Evolutionary conservation across 2,888 invertebrate species (phyloP).

Genomic region (Drosophila fulvimacula): DNA sequence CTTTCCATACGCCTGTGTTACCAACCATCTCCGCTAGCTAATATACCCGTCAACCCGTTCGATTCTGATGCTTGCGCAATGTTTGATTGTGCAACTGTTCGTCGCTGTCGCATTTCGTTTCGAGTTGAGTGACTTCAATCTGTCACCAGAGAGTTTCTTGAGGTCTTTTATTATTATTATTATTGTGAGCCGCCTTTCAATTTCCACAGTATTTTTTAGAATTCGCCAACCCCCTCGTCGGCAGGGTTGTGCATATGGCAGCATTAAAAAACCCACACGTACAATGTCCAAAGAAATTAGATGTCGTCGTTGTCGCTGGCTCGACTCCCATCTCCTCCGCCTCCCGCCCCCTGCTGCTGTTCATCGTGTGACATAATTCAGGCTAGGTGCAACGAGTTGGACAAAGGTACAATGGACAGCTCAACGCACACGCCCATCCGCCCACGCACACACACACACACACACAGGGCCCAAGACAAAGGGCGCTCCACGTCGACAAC

Average conservation of each 20-base stretch:
- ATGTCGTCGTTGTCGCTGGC: constrained; percentile 53
- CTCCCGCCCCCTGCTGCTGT: background rate
- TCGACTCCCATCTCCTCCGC: background rate
- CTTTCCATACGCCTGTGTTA: background rate
- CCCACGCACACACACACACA: constrained; percentile 14
- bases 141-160: constrained; percentile 78
- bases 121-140: constrained; percentile 84
- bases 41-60: constrained; percentile 16
- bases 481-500: constrained; percentile 50
- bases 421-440: constrained; percentile 51
- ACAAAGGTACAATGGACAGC: constrained; percentile 70
- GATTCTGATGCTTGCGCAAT: constrained; percentile 32
- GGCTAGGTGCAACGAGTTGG: constrained; percentile 68
- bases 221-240: constrained; percentile 61
- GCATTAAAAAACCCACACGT: constrained; percentile 83
- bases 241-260: constrained; percentile 84
- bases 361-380: constrained; percentile 79
- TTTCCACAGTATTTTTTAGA: constrained; percentile 42
- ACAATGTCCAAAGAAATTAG: constrained; percentile 80
- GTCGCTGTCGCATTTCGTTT: constrained; percentile 83
- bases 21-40: constrained; percentile 6
- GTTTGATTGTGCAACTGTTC: constrained; percentile 78
- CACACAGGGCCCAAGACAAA: constrained; percentile 43
- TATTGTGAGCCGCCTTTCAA: constrained; percentile 42
- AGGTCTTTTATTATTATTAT: constrained; percentile 65